Evolutionary conservation across 2,113 vertebrate genomes (phyloP).

Genomic region (Brevimyrus niger): DNA sequence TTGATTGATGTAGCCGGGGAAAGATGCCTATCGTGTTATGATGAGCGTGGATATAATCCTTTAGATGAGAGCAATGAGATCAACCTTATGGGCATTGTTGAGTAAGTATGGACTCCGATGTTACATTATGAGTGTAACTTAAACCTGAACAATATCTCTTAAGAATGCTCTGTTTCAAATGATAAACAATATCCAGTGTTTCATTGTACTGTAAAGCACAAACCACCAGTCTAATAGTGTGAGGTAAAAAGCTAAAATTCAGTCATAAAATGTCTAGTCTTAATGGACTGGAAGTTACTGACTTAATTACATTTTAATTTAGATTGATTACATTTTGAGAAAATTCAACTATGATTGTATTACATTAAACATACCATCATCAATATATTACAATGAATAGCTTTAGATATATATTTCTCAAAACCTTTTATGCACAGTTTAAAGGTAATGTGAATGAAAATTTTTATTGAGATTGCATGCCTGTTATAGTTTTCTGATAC

Average conservation of each 20-base stretch:
- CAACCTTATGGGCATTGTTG: neutral
- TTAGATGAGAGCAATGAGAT: neutral
- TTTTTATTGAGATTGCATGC: slow-evolving; percentile 45
- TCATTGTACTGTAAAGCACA: neutral
- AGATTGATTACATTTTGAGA: slow-evolving; percentile 22
- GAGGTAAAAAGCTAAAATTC: neutral
- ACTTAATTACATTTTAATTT: slow-evolving; percentile 24
- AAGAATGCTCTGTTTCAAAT: neutral
- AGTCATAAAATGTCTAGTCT: neutral
- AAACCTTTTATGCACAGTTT: neutral
- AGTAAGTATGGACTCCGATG: neutral
- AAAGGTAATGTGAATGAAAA: slow-evolving; percentile 4
- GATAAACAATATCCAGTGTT: neutral
- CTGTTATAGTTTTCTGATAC: slow-evolving; percentile 31
- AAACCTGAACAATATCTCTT: neutral
- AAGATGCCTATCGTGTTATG: neutral
- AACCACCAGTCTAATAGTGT: neutral
- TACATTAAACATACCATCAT: neutral
- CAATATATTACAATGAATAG: neutral
- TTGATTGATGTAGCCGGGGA: neutral
- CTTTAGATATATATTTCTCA: neutral
- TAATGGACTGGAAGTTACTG: neutral
- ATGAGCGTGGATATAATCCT: neutral
- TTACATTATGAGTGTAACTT: slow-evolving; percentile 3
- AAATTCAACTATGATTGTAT: slow-evolving; percentile 37